Percentiles rank a stretch among this genome's conserved stretches.
These are phyloP conservation scores for Rhyacophila evoluta DNA, from an alignment of 2,888 invertebrate genomes.

Conservation along the genomic window DNA sequence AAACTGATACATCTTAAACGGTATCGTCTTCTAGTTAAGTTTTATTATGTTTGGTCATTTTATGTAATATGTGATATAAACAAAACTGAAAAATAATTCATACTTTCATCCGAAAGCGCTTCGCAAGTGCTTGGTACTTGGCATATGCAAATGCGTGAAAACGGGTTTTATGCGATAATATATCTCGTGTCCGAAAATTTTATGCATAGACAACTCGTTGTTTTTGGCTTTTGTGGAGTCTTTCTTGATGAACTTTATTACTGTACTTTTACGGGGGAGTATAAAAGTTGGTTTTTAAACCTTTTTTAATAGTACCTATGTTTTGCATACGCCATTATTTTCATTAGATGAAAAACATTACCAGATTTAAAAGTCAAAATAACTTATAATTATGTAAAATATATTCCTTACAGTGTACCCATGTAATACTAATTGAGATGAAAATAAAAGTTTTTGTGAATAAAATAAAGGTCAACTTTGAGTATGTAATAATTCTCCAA, in stretches of 20 bases:
- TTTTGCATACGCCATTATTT: neutral
- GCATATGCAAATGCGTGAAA: slow-evolving; percentile 18
- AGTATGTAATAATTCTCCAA: no score
- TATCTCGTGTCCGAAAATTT: slow-evolving; percentile 13
- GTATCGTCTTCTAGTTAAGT: no score
- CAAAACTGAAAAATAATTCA: slow-evolving; percentile 22
- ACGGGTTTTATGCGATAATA: slow-evolving; percentile 1
- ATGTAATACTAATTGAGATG: no score
- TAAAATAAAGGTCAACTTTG: no score
- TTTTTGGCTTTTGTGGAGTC: neutral
- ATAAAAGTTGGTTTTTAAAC: neutral
- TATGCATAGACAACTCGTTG: slow-evolving; percentile 1
- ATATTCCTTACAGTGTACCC: no score
- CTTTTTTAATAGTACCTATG: neutral
- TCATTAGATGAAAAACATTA: neutral
- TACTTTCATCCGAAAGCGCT: neutral
- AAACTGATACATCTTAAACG: no score
- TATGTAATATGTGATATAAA: neutral
- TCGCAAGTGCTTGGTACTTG: neutral
- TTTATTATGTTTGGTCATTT: no score
- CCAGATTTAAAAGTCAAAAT: no score
- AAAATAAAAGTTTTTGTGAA: no score
- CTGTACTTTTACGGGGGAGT: neutral
- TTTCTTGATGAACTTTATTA: slow-evolving; percentile 4
- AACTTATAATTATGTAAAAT: no score